Evolutionary conservation across 2,888 invertebrate genomes (phyloP), one percentile per base, ranked within the genome.

Genomic region (Drosophila trichaetosa): DNA sequence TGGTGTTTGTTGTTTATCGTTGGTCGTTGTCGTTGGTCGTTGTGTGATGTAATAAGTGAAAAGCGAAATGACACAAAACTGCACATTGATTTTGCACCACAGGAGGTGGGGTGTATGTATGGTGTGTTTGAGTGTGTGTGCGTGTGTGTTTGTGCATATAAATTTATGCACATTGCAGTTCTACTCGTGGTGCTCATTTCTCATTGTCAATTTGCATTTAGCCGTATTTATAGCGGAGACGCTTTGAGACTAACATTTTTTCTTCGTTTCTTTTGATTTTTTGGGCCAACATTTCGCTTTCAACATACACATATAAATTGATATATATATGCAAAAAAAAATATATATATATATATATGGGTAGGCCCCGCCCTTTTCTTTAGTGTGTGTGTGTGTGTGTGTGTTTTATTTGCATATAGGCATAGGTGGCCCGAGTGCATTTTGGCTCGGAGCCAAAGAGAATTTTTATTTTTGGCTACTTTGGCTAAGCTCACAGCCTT

Each of bases 381-480:
- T 2, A 59, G 21, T 64, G 21, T 21, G 21, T 21, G 21, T 42
- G 21, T 64, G 21, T 21, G 21, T 21, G 21, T 42, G 6, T 64
- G 21, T 65, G 53, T 31, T 69, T 46, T 13, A 48, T 63, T 64
- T 76, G 21, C 27, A 21, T 16, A 36, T 36, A 6, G 34, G 36
- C 63, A 54, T n/a, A 16, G 56, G 49, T 60, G 57, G 40, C 57
- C 29, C 62, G 48, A 70, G 76, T 89, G 75, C 76, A 83, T 85
- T 87, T 76, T 89, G 89, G 89, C 85, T 31, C 33, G 33, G 10
- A 56, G 89, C 89, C 89, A 89, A 78, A 58, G 73, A 70, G 79
- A 67, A 88, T 72, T 79, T 75, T 90, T 90, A 90, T 89, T 90
- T 89, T 90, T 88, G 85, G 90, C 76, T 79, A 73, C 81, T 87